Base-by-base conservation (phyloP, 2,797 vertebrate genomes). In the Micrastur ruficollis region DNA sequence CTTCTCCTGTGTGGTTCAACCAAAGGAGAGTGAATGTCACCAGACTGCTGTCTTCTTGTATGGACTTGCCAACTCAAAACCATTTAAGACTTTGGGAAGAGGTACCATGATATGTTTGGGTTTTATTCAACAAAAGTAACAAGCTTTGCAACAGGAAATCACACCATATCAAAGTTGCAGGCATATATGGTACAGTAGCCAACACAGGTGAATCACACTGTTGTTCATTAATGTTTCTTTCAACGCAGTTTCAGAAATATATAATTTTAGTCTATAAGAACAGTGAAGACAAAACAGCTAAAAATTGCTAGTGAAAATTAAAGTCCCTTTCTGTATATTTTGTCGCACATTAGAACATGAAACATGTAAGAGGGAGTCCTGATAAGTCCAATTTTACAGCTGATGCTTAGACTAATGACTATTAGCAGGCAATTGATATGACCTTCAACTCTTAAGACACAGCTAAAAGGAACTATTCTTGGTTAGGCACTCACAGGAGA, bases 81-180 rank as follows among this genome's bases (percentile, higher is more conserved):
- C 14, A 26, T 42, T 61, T 36, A 70, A 55, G 31, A 52, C 7
- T 52, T 87, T 2, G 8, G 38, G 15, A 70, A 70, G 25, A 22
- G 12, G n/a, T 53, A 36, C 34, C 23, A 56, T 1, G 1, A 26
- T 13, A 15, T 0, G 0, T 67, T 52, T 85, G n/a, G 4, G 7
- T 1, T 66, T 82, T 50, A 79, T 36, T 83, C 47, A 68, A 67
- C 5, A 38, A 49, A 63, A 61, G 14, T 25, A 87, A 68, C 32
- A 71, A 78, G 15, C 13, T 88, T 92, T 86, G 65, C 34, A 78
- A 62, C 2, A 68, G 32, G 20, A 72, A 83, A 62, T 58, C 34
- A 44, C 23, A 79, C 19, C 3, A 6, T 11, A 14, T 42, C 18
- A 58, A 47, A 50, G 9, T 50, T 85, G 38, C 20, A 38, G 42